Conservation (phyloP, 1,140 invertebrate genomes). For the Ditylenchus dipsaci region DNA sequence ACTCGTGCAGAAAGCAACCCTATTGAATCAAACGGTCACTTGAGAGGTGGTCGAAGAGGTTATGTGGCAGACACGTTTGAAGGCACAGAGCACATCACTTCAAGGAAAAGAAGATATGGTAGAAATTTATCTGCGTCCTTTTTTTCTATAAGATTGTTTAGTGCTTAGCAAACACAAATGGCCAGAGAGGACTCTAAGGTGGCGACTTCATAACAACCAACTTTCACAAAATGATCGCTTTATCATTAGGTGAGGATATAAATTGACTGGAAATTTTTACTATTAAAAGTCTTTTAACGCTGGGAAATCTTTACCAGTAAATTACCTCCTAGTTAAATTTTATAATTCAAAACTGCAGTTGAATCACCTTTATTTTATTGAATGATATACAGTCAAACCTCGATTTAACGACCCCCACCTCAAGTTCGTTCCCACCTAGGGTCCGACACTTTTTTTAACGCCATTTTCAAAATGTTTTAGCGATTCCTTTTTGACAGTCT, state of each 20-base stretch:
- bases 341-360: background rate
- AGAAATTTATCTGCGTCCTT: background rate
- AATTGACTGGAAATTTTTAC: too few species aligned
- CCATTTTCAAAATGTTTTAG: too few species aligned
- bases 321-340: too few species aligned
- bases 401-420: too few species aligned
- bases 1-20: background rate
- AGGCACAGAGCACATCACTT: background rate
- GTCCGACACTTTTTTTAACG: too few species aligned
- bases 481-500: too few species aligned
- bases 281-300: too few species aligned
- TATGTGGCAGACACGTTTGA: background rate
- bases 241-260: constrained; percentile 38
- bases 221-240: constrained; percentile 33
- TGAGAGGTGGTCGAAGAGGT: background rate
- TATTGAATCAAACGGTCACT: background rate
- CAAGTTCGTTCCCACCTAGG: too few species aligned
- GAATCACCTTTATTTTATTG: constrained; percentile 8
- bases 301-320: too few species aligned
- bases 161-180: constrained; percentile 40
- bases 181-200: constrained; percentile 25
- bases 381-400: too few species aligned
- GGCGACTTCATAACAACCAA: constrained; percentile 33
- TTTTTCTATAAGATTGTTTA: constrained; percentile 15
- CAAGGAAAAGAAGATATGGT: background rate